Evolutionary conservation across 2,888 invertebrate genomes (phyloP).

Genomic region (Ormia ochracea): DNA sequence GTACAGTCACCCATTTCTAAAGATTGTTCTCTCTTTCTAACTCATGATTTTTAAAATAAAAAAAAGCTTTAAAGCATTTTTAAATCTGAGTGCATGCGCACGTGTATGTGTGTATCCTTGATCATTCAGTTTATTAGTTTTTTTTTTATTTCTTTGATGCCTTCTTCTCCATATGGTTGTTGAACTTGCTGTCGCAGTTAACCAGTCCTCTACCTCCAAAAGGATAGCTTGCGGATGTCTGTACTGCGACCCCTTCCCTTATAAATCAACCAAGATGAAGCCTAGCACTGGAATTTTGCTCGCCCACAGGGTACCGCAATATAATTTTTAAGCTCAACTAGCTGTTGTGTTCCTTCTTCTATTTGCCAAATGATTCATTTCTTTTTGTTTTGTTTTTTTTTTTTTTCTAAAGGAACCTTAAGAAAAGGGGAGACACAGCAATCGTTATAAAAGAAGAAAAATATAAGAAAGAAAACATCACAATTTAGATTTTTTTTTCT

Average conservation of each 20-base stretch:
- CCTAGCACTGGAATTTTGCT: constrained; percentile 48
- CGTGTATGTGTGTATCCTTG: constrained; percentile 25
- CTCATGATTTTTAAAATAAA: too few species aligned
- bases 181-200: background rate
- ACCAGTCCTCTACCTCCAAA: background rate
- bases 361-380: constrained; percentile 1
- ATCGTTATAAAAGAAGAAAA: constrained; percentile 27
- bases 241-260: constrained; percentile 1
- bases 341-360: constrained; percentile 2
- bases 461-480: constrained; percentile 17
- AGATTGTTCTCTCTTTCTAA: too few species aligned
- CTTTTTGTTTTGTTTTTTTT: background rate
- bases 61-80: too few species aligned
- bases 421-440: constrained; percentile 29
- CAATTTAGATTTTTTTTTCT: constrained; percentile 7
- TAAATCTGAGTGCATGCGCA: too few species aligned
- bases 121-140: background rate
- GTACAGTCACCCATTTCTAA: too few species aligned
- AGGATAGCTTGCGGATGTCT: too few species aligned
- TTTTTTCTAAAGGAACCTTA: background rate
- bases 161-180: background rate
- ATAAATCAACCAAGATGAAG: constrained; percentile 3
- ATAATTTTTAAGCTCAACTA: background rate
- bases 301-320: constrained; percentile 57
- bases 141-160: background rate